Conservation (phyloP, 2,797 vertebrate species). For the Lagorchestes hirsutus region DNA sequence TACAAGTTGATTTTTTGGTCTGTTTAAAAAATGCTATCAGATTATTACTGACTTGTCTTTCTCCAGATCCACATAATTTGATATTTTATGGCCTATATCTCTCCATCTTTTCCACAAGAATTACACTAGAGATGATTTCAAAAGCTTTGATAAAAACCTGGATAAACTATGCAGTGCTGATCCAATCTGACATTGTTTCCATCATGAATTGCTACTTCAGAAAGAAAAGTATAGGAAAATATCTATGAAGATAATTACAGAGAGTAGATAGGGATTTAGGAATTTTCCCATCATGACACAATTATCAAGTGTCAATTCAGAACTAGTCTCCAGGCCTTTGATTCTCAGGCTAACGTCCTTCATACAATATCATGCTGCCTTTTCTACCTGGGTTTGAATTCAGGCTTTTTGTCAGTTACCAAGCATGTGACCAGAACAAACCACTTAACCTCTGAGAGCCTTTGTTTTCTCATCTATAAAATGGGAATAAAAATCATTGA, state of each 20-base stretch:
- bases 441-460: background rate
- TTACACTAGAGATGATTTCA: background rate
- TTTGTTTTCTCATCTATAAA: background rate
- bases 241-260: background rate
- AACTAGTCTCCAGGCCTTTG: background rate
- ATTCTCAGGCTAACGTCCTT: background rate
- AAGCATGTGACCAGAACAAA: background rate
- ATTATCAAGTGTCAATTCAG: background rate
- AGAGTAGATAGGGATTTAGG: background rate
- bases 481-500: background rate
- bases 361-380: background rate
- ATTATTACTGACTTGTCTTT: background rate
- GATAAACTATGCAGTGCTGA: background rate
- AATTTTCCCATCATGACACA: background rate
- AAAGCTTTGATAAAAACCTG: background rate
- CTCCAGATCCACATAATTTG: background rate
- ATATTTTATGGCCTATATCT: background rate
- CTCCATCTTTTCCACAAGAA: background rate
- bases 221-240: background rate
- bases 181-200: background rate
- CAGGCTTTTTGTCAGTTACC: background rate
- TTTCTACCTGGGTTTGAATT: background rate
- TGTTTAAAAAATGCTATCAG: background rate
- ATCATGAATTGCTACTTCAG: background rate
- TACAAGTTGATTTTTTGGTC: background rate